phyloP scores from a whole-genome alignment of 2,797 vertebrate genomes.

The Eremophila alpestris region DNA sequence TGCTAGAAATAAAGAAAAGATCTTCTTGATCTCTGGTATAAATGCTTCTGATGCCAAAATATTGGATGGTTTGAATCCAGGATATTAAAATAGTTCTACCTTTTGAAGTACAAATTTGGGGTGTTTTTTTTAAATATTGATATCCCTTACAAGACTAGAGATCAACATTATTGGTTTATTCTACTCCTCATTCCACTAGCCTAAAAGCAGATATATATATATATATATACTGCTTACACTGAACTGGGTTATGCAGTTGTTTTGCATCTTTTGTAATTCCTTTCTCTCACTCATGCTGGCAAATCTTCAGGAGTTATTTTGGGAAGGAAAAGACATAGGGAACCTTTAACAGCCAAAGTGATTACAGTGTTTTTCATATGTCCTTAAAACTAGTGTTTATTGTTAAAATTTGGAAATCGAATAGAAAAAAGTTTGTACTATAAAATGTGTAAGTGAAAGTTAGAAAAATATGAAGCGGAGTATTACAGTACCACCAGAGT shows the following conservation, averaged over 20 bases:
- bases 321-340: neutral
- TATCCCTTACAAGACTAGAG: neutral
- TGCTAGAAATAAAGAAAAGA: constrained; percentile 42
- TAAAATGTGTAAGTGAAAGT: neutral
- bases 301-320: neutral
- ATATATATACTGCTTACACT: neutral
- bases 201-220: neutral
- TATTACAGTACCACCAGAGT: neutral
- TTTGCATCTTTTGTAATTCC: neutral
- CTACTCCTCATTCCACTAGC: neutral
- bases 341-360: neutral
- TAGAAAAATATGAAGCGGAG: neutral
- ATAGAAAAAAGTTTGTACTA: neutral
- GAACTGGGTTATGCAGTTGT: neutral
- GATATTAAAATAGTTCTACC: constrained; percentile 12
- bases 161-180: neutral
- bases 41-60: constrained; percentile 16
- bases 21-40: constrained; percentile 36
- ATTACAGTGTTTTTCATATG: neutral
- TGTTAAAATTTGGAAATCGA: neutral
- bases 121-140: neutral
- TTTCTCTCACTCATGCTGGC: neutral
- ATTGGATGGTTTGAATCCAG: neutral
- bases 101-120: constrained; percentile 8
- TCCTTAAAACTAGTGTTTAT: neutral